Base-by-base conservation (phyloP, 2,113 vertebrate genomes). In the Apeltes quadracus region DNA sequence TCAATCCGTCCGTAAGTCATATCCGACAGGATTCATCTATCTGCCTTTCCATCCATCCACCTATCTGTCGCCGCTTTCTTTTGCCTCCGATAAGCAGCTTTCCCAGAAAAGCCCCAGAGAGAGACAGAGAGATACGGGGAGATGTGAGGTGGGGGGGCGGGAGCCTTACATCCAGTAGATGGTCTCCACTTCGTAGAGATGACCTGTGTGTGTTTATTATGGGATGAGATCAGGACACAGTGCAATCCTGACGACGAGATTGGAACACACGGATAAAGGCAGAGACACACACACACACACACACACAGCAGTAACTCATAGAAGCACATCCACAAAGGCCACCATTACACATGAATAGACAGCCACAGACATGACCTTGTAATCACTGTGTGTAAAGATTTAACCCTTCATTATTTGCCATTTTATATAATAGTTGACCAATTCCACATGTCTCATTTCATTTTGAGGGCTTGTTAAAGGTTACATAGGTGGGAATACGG, bases 61-160 rank as follows among this genome's bases (percentile, higher is more conserved):
- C 83, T 89, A 70, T 88, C 75, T 85, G 84, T 81, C 66, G 54
- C 66, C 84, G 72, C 81, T 81, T 89, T 86, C 82, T 86, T 85
- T 88, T 86, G 64, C 77, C 54, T 61, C 75, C 20, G 88, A 89
- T 90, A 90, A 92, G 89, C 89, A 87, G 89, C 90, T 90, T 90
- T 90, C 51, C 66, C 71, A 50, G 75, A 70, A 89, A 92, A 92
- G 71, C 88, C 77, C 85, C 53, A 85, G 87, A 86, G 84, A 87
- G 66, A 65, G 74, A 22, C 46, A 56, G 72, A 69, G 50, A 29
- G 54, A 68, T 55, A 81, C n/a, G 32, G 73, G 57, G 61, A 59
- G 65, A 69, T 74, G 76, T 56, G 54, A 27, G 51, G 51, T n/a
- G 15, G 32, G 74, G 67, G 67, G 64, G 27, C 62, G 64, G 43